Conservation (phyloP, 1,140 invertebrate genomes). For the Neodiprion virginianus region DNA sequence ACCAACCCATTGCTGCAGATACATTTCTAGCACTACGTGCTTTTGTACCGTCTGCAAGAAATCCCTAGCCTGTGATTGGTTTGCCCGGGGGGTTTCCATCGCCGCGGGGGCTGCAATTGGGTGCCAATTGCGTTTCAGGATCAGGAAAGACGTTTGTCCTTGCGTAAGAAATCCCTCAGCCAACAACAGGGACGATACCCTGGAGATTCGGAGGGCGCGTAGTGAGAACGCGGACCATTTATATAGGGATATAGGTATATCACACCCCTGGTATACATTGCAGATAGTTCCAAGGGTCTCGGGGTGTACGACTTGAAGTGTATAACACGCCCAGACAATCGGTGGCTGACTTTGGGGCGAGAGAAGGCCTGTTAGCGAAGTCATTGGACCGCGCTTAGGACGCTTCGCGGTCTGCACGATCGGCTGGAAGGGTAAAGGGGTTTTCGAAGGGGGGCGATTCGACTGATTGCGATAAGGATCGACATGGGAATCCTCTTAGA, state of each 20-base stretch:
- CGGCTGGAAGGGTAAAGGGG: not conserved
- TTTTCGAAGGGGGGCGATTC: not conserved
- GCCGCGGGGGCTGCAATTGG: not conserved
- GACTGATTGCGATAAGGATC: slow-evolving; percentile 9
- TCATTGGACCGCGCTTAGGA: not conserved
- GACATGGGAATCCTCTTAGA: slow-evolving; percentile 14
- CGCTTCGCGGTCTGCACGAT: slow-evolving; percentile 3
- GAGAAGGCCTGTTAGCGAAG: not conserved
- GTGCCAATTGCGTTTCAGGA: slow-evolving; percentile 3
- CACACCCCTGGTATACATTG: not conserved
- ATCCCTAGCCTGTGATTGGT: not conserved
- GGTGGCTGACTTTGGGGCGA: not conserved
- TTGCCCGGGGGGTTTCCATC: not conserved
- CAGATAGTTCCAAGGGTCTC: no score
- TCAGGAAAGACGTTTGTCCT: not conserved
- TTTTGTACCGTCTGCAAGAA: no score
- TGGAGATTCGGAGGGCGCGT: not conserved
- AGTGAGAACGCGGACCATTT: not conserved
- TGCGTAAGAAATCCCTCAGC: not conserved
- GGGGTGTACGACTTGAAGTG: not conserved
- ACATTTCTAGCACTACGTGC: no score
- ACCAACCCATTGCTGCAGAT: no score
- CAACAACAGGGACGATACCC: not conserved
- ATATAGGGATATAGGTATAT: not conserved
- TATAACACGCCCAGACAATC: not conserved